These are phyloP conservation scores for Sebastes paucispinis DNA, from an alignment of 2,797 vertebrate species.

Conservation along the genomic window DNA sequence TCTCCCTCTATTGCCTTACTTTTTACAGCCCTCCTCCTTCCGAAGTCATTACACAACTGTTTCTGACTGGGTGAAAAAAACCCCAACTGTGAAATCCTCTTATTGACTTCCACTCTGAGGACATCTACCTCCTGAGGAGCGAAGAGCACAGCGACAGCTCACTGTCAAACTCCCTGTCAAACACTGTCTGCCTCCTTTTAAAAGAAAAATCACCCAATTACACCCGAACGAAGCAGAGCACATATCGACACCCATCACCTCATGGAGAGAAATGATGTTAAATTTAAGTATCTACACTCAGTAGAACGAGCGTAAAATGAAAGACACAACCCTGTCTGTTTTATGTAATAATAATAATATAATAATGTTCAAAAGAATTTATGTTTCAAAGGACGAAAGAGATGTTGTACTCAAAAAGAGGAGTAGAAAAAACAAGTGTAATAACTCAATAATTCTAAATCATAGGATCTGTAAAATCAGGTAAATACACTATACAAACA, in stretches of 20 bases:
- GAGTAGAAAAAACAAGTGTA: neutral
- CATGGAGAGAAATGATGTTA: constrained; percentile 17
- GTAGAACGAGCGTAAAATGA: neutral
- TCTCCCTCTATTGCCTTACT: constrained; percentile 64
- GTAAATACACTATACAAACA: neutral
- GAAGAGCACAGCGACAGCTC: constrained; percentile 31
- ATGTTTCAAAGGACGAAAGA: neutral
- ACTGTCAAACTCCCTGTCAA: constrained; percentile 51
- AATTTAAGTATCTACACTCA: constrained; percentile 7
- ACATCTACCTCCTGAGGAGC: constrained; percentile 50
- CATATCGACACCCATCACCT: constrained; percentile 24
- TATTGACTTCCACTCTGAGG: constrained; percentile 58
- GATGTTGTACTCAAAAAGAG: neutral
- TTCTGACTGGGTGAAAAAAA: constrained; percentile 30
- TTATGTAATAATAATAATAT: neutral
- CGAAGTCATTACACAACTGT: constrained; percentile 56
- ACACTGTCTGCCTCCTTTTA: constrained; percentile 36
- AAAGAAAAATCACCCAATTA: constrained; percentile 38
- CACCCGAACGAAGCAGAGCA: constrained; percentile 17
- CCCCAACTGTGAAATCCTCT: constrained; percentile 34
- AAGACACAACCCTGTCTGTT: neutral
- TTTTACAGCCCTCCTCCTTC: constrained; percentile 49
- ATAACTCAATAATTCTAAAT: neutral
- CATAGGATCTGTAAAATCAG: neutral
- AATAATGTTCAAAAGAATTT: neutral